phyloP scores from a whole-genome alignment of 2,113 vertebrate species.

The Cavia aperea region DNA sequence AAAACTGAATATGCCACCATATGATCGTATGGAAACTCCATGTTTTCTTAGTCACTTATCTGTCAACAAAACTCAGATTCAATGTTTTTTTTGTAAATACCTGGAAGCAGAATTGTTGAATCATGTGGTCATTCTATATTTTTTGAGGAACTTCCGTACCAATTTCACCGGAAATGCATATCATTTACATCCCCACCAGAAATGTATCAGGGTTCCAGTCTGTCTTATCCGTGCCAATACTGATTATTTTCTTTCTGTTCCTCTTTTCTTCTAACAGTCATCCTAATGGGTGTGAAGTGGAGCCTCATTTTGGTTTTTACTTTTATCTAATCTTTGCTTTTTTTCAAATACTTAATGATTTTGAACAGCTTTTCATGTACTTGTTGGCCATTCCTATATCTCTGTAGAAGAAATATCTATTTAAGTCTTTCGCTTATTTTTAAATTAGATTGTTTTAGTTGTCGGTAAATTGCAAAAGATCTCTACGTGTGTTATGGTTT shows the following conservation, averaged over 20 bases:
- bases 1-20: background rate
- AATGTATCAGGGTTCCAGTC: background rate
- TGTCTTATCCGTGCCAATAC: background rate
- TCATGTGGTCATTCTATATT: background rate
- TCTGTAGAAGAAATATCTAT: background rate
- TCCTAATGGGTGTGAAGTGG: background rate
- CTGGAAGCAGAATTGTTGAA: background rate
- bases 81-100: background rate
- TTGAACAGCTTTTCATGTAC: background rate
- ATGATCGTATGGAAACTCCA: background rate
- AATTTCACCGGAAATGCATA: background rate
- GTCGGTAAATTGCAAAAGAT: background rate
- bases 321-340: background rate
- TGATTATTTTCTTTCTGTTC: background rate
- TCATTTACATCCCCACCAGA: background rate
- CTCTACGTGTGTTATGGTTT: background rate
- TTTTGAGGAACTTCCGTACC: background rate
- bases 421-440: background rate
- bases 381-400: background rate
- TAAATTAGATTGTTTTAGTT: background rate
- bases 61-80: background rate
- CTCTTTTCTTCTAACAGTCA: background rate
- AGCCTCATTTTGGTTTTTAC: background rate
- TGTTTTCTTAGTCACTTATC: background rate
- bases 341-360: background rate